Evolutionary conservation across 1,140 invertebrate species (phyloP).

Genomic region (Rhizoglyphus robini): DNA sequence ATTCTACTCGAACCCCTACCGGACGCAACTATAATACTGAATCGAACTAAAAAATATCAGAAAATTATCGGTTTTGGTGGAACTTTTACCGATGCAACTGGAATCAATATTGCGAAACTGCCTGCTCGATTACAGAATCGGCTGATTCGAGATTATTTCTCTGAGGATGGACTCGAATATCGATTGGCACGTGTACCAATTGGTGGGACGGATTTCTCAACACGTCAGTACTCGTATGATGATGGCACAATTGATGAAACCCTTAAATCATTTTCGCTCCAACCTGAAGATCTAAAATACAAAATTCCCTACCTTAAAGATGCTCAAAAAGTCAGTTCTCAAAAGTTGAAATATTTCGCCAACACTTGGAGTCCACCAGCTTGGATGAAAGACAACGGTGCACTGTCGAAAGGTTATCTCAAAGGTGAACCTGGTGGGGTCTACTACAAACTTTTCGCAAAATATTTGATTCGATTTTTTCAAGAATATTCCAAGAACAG

Average conservation of each 20-base stretch:
- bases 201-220: slow-evolving; percentile 67
- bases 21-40: too few relatives aligned
- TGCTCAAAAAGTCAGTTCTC: slow-evolving; percentile 35
- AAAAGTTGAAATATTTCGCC: slow-evolving; percentile 44
- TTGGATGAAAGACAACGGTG: slow-evolving; percentile 82
- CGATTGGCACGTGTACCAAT: slow-evolving; percentile 63
- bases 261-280: neutral
- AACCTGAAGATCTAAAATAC: slow-evolving; percentile 33
- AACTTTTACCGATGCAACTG: too few relatives aligned
- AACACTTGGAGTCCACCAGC: slow-evolving; percentile 68
- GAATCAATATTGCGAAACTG: neutral
- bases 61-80: too few relatives aligned
- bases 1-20: too few relatives aligned
- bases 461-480: slow-evolving; percentile 60
- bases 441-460: slow-evolving; percentile 61
- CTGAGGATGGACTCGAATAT: slow-evolving; percentile 45
- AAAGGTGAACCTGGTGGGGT: slow-evolving; percentile 40
- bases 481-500: slow-evolving; percentile 41
- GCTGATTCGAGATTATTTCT: slow-evolving; percentile 5
- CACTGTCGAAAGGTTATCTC: slow-evolving; percentile 43
- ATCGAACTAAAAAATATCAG: too few relatives aligned
- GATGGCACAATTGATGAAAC: slow-evolving; percentile 34
- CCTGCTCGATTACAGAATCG: neutral
- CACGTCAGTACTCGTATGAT: slow-evolving; percentile 50
- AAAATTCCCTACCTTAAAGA: slow-evolving; percentile 52